These are phyloP conservation scores for Tillus elongatus DNA, from an alignment of 2,888 invertebrate genomes.

Conservation along the genomic window DNA sequence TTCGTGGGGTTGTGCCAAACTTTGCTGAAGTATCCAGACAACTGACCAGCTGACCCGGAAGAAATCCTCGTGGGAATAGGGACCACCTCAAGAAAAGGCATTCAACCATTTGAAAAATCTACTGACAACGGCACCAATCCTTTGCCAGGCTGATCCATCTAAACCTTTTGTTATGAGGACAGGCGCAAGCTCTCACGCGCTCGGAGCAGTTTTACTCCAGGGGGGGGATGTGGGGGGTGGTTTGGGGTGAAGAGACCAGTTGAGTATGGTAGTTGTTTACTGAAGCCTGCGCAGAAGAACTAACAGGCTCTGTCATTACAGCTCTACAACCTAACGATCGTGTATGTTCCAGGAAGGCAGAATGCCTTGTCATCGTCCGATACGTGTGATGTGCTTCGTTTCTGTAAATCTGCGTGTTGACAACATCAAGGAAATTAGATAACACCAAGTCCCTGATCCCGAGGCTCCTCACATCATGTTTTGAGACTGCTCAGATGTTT, in stretches of 20 bases:
- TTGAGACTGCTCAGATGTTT: slow-evolving; percentile 14
- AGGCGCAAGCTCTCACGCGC: too few relatives aligned
- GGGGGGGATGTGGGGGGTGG: too few relatives aligned
- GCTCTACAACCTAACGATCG: slow-evolving; percentile 32
- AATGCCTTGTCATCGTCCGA: slow-evolving; percentile 38
- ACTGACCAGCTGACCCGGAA: slow-evolving; percentile 17
- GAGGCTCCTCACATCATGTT: slow-evolving; percentile 21
- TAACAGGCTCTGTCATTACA: slow-evolving; percentile 33
- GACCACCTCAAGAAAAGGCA: too few relatives aligned
- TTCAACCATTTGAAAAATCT: too few relatives aligned
- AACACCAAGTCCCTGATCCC: slow-evolving; percentile 20
- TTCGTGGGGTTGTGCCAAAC: too few relatives aligned
- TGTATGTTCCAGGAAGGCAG: slow-evolving; percentile 34
- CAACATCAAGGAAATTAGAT: slow-evolving; percentile 7
- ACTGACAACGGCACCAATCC: slow-evolving; percentile 19
- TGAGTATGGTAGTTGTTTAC: too few relatives aligned
- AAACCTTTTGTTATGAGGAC: slow-evolving; percentile 24
- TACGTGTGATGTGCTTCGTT: slow-evolving; percentile 16
- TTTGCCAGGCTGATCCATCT: too few relatives aligned
- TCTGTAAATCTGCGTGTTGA: slow-evolving; percentile 15
- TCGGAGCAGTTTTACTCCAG: too few relatives aligned
- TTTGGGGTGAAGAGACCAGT: too few relatives aligned
- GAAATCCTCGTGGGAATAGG: slow-evolving; percentile 14
- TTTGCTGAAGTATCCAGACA: too few relatives aligned
- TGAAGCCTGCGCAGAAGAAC: background rate